Evolutionary conservation across 2,888 invertebrate species (phyloP), one percentile per base, ranked within the genome.

Genomic region (Troides aeacus): DNA sequence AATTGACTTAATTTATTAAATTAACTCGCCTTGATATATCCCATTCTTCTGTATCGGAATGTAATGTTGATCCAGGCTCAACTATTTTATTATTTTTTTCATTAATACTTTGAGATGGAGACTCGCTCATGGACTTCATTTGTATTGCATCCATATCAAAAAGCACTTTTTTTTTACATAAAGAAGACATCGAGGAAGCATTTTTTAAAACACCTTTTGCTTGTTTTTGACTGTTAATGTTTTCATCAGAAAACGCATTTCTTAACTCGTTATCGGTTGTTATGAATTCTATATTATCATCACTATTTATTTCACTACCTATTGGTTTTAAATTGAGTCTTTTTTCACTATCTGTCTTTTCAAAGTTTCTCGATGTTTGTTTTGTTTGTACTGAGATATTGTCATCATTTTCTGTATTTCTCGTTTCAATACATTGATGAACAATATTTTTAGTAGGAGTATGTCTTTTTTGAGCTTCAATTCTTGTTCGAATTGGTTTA

Each of bases 91-190:
- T 86, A 75, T 82, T 88, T 78, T 87, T 90, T 72, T 90, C 92
- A 60, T 90, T 90, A 46, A 84, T 78, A 71, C 92, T 92, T 79
- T 91, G 90, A 57, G 93, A 92, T n/a, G 92, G 90, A n/a, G 92
- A 92, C 61, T 91, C 90, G 76, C 93, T 93, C 1, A 92, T 81
- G 1, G 92, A 93, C 77, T 93, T 93, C 88, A 91, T 92, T 83
- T 93, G 92, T 76, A 93, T 91, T 5, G 93, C 90, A 75, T 94
- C 93, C 83, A 95, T 89, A 84, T 95, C 94, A 76, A 95, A 95
- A 62, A 94, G 77, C 10, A 95, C 95, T 84, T 94, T 94, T 81
- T 95, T 95, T 76, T 95, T 95, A 36, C 93, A 89, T 39, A 94
- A 79, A 60, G 93, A 93, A 56, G 92, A 93, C 30, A 86, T 87